Percentiles rank a stretch among this genome's conserved stretches.
phyloP scores from a whole-genome alignment of 2,888 invertebrate species.

The Ypsolopha sequella region DNA sequence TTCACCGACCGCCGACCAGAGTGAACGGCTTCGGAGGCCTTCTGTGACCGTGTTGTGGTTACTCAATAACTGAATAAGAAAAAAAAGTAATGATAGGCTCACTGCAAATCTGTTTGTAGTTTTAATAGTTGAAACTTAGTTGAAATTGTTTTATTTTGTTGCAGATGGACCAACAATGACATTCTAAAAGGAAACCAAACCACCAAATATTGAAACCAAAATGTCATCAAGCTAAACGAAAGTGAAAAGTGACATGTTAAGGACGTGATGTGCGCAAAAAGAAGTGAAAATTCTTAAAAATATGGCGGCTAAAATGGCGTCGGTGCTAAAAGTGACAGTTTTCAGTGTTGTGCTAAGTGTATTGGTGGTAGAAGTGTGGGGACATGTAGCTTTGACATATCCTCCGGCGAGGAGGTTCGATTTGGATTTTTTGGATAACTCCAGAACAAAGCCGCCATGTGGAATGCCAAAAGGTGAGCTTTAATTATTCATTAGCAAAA shows the following conservation, averaged over 20 bases:
- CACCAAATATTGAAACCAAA: not conserved
- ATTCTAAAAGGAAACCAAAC: not conserved
- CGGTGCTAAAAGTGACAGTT: constrained; percentile 23
- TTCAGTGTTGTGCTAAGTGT: constrained; percentile 31
- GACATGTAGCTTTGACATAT: constrained; percentile 89
- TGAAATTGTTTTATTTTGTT: not conserved
- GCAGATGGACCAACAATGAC: not conserved
- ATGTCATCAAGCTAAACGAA: not conserved
- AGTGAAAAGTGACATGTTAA: constrained; percentile 12
- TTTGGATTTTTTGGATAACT: constrained; percentile 93
- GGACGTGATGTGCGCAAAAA: not conserved
- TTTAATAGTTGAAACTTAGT: too few relatives aligned
- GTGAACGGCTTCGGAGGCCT: too few relatives aligned
- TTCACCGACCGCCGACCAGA: too few relatives aligned
- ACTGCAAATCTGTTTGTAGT: too few relatives aligned
- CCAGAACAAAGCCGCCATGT: constrained; percentile 90
- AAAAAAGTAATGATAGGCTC: too few relatives aligned
- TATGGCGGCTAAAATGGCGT: constrained; percentile 25
- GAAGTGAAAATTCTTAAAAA: constrained; percentile 13
- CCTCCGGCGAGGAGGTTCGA: constrained; percentile 91
- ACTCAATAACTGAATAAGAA: too few relatives aligned
- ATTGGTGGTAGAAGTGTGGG: constrained; percentile 29
- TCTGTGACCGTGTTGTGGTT: too few relatives aligned
- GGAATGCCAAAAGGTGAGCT: constrained; percentile 93
- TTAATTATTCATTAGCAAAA: not conserved